Conservation (phyloP, 1,140 invertebrate genomes). For the Centruroides sculpturatus region DNA sequence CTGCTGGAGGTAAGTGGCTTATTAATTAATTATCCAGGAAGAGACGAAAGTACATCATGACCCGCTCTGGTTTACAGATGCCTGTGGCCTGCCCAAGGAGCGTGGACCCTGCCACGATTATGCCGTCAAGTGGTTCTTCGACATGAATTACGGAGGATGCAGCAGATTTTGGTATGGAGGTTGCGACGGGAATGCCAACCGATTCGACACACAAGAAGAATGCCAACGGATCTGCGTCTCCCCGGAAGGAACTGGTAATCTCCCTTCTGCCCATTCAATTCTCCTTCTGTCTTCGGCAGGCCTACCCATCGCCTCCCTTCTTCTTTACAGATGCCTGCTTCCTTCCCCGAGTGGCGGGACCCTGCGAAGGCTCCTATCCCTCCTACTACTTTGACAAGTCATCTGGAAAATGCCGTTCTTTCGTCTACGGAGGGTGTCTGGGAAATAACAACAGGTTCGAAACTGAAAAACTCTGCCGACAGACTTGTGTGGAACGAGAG, state of each 20-base stretch:
- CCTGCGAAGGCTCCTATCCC: constrained; percentile 61
- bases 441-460: constrained; percentile 77
- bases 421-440: constrained; percentile 79
- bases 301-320: neutral
- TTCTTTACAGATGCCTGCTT: constrained; percentile 51
- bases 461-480: constrained; percentile 56
- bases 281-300: neutral
- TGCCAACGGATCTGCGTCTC: constrained; percentile 75
- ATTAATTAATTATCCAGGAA: no score
- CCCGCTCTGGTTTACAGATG: constrained; percentile 29
- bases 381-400: constrained; percentile 70
- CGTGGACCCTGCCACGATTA: constrained; percentile 65
- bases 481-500: constrained; percentile 17
- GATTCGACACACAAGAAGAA: constrained; percentile 68
- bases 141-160: constrained; percentile 73
- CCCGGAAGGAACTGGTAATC: constrained; percentile 57
- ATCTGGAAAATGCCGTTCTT: constrained; percentile 48
- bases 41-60: neutral
- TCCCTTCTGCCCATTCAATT: neutral
- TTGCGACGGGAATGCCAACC: constrained; percentile 79
- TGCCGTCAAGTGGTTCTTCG: constrained; percentile 64
- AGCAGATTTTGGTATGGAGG: constrained; percentile 90
- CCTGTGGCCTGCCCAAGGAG: constrained; percentile 56
- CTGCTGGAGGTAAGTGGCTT: no score
- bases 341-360: constrained; percentile 66